Evolutionary conservation across 2,888 invertebrate species (phyloP), one percentile per base, ranked within the genome.

Genomic region (Margaritifera margaritifera): DNA sequence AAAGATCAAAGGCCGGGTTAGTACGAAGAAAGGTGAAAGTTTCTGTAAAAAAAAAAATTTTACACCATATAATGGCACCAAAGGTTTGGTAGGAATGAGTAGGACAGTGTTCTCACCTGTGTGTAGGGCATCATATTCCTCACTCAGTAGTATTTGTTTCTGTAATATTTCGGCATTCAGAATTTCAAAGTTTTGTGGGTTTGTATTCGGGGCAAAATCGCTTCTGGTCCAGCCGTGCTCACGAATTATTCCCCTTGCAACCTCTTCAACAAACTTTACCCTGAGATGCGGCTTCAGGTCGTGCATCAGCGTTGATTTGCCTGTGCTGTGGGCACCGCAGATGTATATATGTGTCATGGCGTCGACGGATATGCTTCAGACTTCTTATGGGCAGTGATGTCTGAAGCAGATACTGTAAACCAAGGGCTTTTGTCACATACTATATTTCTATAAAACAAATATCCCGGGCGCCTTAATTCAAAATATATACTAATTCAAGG

Each of bases 311-410:
- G 79, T 80, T 15, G 79, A 78, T 68, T 80, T 80, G 18, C 79
- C 79, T 8, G 79, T 76, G 58, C 77, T 80, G 31, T 80, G 79
- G 18, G 77, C 74, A 52, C 79, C 79, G 68, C 77, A 76, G 51
- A 80, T 74, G 58, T 70, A 70, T 24, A 70, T 60, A 15, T 42
- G 42, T 42, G 42, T 42, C 42, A 42, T 42, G 11, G 42, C 15
- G 42, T 42, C 42, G 42, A 42, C 42, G 42, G 2, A 42, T 42
- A 42, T 42, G 42, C 15, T 42, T 15, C 15, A 15, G 15, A 42
- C 42, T 42, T 42, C 42, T 42, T 42, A 8, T 42, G 8, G 11
- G 42, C 42, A 42, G 11, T 11, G 11, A 42, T 42, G 42, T 31
- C 31, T 31, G 31, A 31, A 42, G 11, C 42, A 42, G 15, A 42